Evolutionary conservation across 2,888 invertebrate species (phyloP), one percentile per base, ranked within the genome.

Genomic region (Hecatera dysodea): DNA sequence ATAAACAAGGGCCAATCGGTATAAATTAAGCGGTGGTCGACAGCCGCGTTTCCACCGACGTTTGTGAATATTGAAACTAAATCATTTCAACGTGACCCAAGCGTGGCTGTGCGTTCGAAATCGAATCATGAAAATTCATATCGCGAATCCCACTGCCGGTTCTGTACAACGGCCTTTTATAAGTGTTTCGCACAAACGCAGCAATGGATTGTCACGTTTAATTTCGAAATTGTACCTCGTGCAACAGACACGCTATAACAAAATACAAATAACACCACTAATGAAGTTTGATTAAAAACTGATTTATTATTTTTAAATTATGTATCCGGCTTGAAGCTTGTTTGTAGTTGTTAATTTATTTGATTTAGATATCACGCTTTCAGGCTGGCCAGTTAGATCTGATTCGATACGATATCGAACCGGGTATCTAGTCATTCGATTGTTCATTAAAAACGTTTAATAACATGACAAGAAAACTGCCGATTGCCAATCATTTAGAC

Each of bases 251-350:
- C 39, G 24, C 33, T 80, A 78, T 84, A 83, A 84, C 84, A 84
- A 89, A 89, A 90, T 89, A 91, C 92, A 92, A 93, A 92, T 91
- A 91, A 89, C 88, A 78, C 63, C 75, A 78, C 90, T 93, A 94
- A 94, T 93, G 92, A 94, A 93, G 87, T 91, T 90, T 91, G 93
- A 93, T 93, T 93, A 93, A 93, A 91, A 92, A 90, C 83, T 92
- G 89, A 92, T 93, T 92, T 91, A 91, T 91, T 89, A 88, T 89
- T 90, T 91, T 89, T 89, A 87, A 85, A 82, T 80, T 78, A 84
- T 81, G 87, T 86, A 88, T 89, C 88, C 89, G 89, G 87, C 82
- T 86, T 62, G 42, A 65, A 72, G 65, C 80, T 82, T 84, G 82
- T 84, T 85, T 75, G 86, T 86, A 87, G 75, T 85, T 87, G 83